Percentiles rank a stretch among this genome's conserved stretches.
Evolutionary conservation across 2,797 vertebrate genomes (phyloP).

Genomic region (Sebastes miniatus): DNA sequence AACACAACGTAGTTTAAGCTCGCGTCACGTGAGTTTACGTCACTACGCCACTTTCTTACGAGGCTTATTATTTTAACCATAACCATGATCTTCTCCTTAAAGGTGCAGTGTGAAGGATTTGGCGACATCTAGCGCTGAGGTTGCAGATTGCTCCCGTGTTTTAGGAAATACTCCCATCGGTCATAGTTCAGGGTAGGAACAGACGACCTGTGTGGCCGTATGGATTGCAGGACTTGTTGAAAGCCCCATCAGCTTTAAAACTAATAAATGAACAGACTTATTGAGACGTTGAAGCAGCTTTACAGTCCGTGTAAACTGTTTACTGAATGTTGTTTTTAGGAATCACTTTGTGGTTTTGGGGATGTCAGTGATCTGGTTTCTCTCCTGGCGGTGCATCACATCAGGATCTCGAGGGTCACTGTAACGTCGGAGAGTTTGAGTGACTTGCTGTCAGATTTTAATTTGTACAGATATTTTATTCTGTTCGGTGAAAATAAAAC

Average conservation of each 20-base stretch:
- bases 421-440: background rate
- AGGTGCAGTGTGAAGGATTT: no score
- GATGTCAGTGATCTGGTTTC: background rate
- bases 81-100: no score
- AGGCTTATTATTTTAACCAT: no score
- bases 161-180: no score
- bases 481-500: slow-evolving; percentile 28
- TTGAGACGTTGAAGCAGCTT: background rate
- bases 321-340: background rate
- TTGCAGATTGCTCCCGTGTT: no score
- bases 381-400: background rate
- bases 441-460: slow-evolving; percentile 3
- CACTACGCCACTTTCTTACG: no score
- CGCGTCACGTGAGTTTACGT: no score
- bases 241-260: background rate
- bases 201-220: no score
- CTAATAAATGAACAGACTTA: background rate
- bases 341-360: background rate
- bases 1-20: no score
- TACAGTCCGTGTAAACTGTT: background rate
- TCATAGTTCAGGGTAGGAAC: no score
- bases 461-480: slow-evolving; percentile 37
- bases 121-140: no score
- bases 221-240: background rate
- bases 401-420: background rate